Percentiles rank a stretch among this genome's conserved stretches.
Evolutionary conservation across 2,888 invertebrate species (phyloP).

Genomic region (Eudemis profundana): DNA sequence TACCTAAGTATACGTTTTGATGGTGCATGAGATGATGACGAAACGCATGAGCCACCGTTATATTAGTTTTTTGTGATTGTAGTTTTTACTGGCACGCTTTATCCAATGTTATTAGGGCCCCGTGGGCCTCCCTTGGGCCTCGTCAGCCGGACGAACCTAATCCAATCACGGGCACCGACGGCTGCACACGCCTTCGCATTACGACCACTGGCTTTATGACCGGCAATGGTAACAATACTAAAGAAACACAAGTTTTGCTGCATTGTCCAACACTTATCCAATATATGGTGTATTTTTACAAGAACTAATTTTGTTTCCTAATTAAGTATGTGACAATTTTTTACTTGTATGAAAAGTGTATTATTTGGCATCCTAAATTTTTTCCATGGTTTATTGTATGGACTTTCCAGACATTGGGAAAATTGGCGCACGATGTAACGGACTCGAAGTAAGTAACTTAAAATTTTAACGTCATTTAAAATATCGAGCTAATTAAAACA

Average conservation of each 20-base stretch:
- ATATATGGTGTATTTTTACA: neutral
- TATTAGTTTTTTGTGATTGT: conserved; percentile 44
- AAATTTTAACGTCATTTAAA: no score
- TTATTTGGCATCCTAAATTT: no score
- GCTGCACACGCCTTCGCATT: conserved; percentile 69
- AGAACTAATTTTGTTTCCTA: neutral
- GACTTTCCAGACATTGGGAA: no score
- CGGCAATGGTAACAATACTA: conserved; percentile 18
- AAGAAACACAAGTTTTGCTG: conserved; percentile 28
- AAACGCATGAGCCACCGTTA: conserved; percentile 5
- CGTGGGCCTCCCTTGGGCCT: conserved; percentile 85
- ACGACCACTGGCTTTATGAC: conserved; percentile 48
- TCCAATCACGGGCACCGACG: conserved; percentile 86
- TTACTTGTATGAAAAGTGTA: no score
- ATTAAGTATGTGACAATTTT: neutral
- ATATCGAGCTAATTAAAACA: no score
- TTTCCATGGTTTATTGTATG: no score
- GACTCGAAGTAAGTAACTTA: no score
- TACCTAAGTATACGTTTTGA: no score
- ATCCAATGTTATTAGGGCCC: conserved; percentile 74
- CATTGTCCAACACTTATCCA: conserved; percentile 15
- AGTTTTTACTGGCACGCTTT: conserved; percentile 64
- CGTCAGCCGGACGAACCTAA: conserved; percentile 87
- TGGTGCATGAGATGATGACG: no score
- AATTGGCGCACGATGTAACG: no score